Evolutionary conservation across 2,888 invertebrate genomes (phyloP).

Genomic region (Aleiodes leptofemur): DNA sequence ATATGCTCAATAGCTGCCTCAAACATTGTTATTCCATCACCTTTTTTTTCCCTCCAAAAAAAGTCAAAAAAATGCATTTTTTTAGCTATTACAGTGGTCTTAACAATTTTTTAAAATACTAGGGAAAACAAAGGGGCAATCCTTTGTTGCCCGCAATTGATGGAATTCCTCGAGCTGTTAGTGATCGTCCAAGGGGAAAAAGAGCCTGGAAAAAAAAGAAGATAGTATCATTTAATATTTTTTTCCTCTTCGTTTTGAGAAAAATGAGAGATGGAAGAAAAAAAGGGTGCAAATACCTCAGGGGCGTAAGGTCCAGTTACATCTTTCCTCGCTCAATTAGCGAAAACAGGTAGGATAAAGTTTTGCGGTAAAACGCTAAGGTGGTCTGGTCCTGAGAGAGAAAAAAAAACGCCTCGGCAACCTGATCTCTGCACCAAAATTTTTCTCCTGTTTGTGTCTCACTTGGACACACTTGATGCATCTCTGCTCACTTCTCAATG

Average conservation of each 20-base stretch:
- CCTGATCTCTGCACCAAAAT: slow-evolving; percentile 68
- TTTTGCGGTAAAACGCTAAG: slow-evolving; percentile 70
- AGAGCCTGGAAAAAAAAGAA: slow-evolving; percentile 19
- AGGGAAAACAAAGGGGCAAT: not conserved
- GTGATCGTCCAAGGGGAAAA: slow-evolving; percentile 26
- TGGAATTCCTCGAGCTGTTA: slow-evolving; percentile 15
- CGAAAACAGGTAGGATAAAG: slow-evolving; percentile 75
- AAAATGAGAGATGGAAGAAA: slow-evolving; percentile 61
- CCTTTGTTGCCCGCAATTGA: not conserved
- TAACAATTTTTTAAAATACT: too few species aligned
- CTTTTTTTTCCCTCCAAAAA: too few species aligned
- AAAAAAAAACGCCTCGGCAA: slow-evolving; percentile 59
- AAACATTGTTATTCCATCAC: too few species aligned
- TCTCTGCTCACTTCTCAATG: slow-evolving; percentile 36
- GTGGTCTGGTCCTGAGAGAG: slow-evolving; percentile 65
- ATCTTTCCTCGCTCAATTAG: slow-evolving; percentile 75
- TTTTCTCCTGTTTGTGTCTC: slow-evolving; percentile 43
- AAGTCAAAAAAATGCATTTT: too few species aligned
- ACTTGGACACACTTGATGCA: slow-evolving; percentile 10
- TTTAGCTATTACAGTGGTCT: too few species aligned
- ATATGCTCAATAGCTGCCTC: too few species aligned
- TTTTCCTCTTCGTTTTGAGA: slow-evolving; percentile 32
- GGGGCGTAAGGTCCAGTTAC: slow-evolving; percentile 74
- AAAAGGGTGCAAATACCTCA: slow-evolving; percentile 73
- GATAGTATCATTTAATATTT: slow-evolving; percentile 47